Evolutionary conservation across 2,113 vertebrate species (phyloP).

Genomic region (Tachuris rubrigastra): DNA sequence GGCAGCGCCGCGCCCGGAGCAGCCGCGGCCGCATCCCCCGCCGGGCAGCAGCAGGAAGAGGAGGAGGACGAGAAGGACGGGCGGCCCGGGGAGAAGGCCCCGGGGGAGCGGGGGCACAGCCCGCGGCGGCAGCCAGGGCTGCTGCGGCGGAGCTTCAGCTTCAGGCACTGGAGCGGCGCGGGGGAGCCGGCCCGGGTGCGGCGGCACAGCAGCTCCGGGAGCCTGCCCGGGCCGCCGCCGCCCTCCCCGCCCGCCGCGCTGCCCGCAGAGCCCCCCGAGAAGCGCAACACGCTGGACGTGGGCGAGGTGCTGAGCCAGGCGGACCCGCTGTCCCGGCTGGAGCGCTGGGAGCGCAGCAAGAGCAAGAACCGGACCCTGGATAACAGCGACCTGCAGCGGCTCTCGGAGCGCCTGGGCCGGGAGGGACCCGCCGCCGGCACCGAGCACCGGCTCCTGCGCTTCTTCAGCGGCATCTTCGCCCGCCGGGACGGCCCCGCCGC

Average conservation of each 20-base stretch:
- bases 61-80: not conserved
- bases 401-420: conserved; percentile 76
- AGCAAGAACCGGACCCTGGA: conserved; percentile 90
- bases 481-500: conserved; percentile 74
- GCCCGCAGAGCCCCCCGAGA: conserved; percentile 38
- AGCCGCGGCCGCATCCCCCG: not conserved
- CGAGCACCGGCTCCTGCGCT: conserved; percentile 84
- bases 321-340: conserved; percentile 75
- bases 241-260: not conserved
- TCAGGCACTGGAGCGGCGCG: conserved; percentile 84
- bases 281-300: conserved; percentile 82
- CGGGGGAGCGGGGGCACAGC: not conserved
- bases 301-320: conserved; percentile 82
- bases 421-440: conserved; percentile 52
- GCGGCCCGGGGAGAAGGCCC: not conserved
- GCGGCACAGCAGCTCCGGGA: conserved; percentile 66
- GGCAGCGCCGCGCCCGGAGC: not conserved
- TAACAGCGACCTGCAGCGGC: conserved; percentile 88
- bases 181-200: conserved; percentile 70
- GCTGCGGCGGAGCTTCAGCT: conserved; percentile 87
- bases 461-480: conserved; percentile 92
- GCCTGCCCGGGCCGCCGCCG: conserved; percentile 1
- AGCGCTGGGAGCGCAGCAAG: conserved; percentile 81
- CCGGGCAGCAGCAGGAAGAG: not conserved
- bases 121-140: conserved; percentile 69